Base-by-base conservation (phyloP, 2,113 vertebrate species). In the Austrofundulus limnaeus region DNA sequence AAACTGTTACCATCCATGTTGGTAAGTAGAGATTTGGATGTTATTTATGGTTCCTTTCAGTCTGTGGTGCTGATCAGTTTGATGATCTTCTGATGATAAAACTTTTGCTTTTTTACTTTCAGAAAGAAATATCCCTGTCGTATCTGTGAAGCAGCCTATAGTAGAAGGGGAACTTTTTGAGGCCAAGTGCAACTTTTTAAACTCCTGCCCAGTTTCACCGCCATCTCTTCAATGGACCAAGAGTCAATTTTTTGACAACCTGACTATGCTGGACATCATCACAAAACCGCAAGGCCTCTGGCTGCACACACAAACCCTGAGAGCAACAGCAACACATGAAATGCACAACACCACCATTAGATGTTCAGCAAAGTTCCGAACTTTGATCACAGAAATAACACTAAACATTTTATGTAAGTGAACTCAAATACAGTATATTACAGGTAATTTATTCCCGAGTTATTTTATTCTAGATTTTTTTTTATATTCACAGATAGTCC, bases 331-430 rank as follows among this genome's bases (percentile, higher is more conserved):
- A 34, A 78, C 59, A 3, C 17, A 20, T 47, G 7, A 37, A 23
- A 53, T 85, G 23, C 59, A 85, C 3, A 42, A 54, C 3, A 67
- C n/a, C 34, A 21, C 8, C 25, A 52, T 85, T 2, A 34, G 3
- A 1, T 87, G 85, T n/a, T 72, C 24, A 1, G 77, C 59, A 6
- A 1, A 19, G 31, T 82, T 73, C 42, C n/a, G 5, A 19, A 11
- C 34, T 13, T 55, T 68, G 9, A 39, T 8, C 11, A 23, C 10
- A 23, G 2, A 56, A 58, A 38, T 47, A 9, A 31, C 9, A 9
- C 23, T 85, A 5, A 51, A 53, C 8, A 23, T 88, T 66, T 80
- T 15, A 46, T 82, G 82, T 87, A 41, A 85, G 78, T 65, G 23
- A 59, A 50, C 4, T n/a, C n/a, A n/a, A n/a, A n/a, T n/a, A n/a